These are phyloP conservation scores for Eupristina koningsbergeri DNA, from an alignment of 1,140 invertebrate species.

Conservation along the genomic window DNA sequence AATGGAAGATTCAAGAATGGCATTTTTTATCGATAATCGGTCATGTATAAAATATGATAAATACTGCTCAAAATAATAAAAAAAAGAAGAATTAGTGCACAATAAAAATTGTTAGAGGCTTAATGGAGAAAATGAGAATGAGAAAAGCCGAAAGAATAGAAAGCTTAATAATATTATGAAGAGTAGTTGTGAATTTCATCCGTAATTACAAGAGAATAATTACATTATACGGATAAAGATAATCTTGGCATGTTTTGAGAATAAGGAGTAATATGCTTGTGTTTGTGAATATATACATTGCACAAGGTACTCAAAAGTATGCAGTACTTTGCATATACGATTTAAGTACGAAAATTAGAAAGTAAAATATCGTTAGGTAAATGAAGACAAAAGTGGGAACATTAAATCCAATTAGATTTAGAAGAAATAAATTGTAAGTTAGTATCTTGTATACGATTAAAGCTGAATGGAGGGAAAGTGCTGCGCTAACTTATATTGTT, in stretches of 20 bases:
- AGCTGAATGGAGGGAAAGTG: background rate
- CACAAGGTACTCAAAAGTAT: background rate
- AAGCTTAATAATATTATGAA: background rate
- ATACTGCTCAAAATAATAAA: no score
- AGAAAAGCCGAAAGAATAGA: background rate
- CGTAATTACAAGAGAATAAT: background rate
- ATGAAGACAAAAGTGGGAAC: slow-evolving; percentile 3
- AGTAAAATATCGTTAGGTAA: slow-evolving; percentile 6
- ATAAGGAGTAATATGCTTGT: background rate
- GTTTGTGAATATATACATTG: background rate
- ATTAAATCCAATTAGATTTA: slow-evolving; percentile 4
- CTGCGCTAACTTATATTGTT: background rate
- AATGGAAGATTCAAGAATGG: no score
- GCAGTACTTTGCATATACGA: background rate
- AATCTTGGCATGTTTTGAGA: background rate
- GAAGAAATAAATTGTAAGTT: background rate
- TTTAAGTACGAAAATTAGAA: slow-evolving; percentile 19
- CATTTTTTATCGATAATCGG: no score
- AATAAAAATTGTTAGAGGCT: no score
- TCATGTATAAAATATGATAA: no score
- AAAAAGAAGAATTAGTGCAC: no score
- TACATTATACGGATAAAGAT: background rate
- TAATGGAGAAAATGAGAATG: no score
- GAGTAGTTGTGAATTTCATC: background rate
- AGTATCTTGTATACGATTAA: background rate